Conservation (phyloP, 2,888 invertebrate genomes). For the Penaeus monodon region DNA sequence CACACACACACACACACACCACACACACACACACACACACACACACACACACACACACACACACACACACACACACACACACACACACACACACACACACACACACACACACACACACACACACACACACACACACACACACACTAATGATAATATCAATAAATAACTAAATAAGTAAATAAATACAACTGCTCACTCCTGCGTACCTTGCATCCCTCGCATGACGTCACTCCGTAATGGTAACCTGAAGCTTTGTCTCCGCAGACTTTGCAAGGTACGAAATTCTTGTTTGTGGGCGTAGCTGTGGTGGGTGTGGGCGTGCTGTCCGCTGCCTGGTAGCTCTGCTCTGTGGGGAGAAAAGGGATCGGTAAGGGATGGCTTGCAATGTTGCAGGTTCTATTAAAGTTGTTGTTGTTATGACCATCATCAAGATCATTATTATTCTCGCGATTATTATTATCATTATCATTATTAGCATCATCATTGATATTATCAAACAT, state of each 20-base stretch:
- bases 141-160: not conserved
- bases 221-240: slow-evolving; percentile 98
- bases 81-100: no score
- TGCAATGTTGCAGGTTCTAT: not conserved
- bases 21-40: no score
- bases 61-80: no score
- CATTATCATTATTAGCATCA: not conserved
- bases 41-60: no score
- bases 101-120: no score
- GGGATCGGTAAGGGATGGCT: not conserved
- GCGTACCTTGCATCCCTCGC: slow-evolving; percentile 95
- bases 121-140: no score
- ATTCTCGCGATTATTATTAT: not conserved
- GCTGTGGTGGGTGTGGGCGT: slow-evolving; percentile 82
- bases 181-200: not conserved
- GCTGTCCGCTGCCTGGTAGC: slow-evolving; percentile 82
- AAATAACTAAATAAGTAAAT: not conserved
- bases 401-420: not conserved
- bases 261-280: slow-evolving; percentile 95
- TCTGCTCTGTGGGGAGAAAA: slow-evolving; percentile 75
- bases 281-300: slow-evolving; percentile 82
- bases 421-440: not conserved
- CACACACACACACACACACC: no score
- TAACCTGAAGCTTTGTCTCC: slow-evolving; percentile 96
- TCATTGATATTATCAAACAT: no score